Conservation (phyloP, 2,888 invertebrate genomes). For the Bruchidius siliquastri region DNA sequence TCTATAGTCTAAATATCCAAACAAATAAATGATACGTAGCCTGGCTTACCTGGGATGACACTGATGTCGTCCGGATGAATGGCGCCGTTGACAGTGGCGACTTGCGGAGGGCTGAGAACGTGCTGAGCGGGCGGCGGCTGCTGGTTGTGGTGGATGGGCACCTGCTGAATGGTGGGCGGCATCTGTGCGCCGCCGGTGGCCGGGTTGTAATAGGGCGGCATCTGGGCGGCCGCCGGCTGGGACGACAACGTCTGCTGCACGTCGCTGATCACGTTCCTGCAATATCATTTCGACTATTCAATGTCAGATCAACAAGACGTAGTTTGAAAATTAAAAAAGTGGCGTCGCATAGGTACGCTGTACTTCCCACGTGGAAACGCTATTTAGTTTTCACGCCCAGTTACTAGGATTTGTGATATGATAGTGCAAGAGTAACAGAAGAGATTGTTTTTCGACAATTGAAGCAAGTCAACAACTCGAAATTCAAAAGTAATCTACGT, state of each 20-base stretch:
- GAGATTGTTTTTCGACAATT: too few species aligned
- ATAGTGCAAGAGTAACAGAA: too few species aligned
- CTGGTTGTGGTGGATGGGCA: constrained; percentile 35
- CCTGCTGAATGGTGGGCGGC: constrained; percentile 28
- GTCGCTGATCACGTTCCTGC: background rate
- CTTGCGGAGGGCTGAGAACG: constrained; percentile 34
- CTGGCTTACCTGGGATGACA: constrained; percentile 31
- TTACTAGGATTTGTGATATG: too few species aligned
- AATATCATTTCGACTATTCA: background rate
- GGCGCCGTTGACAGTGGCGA: constrained; percentile 44
- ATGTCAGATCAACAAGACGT: too few species aligned
- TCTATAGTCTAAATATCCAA: too few species aligned
- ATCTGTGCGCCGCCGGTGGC: constrained; percentile 33
- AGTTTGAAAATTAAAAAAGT: too few species aligned
- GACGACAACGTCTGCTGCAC: constrained; percentile 12
- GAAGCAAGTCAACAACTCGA: too few species aligned
- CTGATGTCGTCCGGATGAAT: constrained; percentile 46
- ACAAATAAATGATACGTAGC: too few species aligned
- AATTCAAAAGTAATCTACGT: too few species aligned
- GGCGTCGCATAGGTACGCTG: too few species aligned
- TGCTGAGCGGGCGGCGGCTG: constrained; percentile 31
- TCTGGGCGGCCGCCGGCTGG: constrained; percentile 33
- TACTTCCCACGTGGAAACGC: too few species aligned
- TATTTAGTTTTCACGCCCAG: too few species aligned
- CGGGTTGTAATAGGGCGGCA: constrained; percentile 37